phyloP scores from a whole-genome alignment of 2,797 vertebrate genomes.

The Bufotes viridis region DNA sequence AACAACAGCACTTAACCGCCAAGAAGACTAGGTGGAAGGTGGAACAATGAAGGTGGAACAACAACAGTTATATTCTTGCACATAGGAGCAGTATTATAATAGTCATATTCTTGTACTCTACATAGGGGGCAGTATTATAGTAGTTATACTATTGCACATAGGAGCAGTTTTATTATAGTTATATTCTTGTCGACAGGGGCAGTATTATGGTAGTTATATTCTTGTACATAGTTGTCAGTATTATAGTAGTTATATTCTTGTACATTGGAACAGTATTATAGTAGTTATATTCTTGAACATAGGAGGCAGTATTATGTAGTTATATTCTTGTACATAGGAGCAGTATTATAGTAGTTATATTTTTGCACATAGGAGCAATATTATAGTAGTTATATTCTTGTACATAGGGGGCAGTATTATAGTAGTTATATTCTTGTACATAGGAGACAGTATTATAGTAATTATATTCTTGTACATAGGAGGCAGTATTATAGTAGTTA shows the following conservation, averaged over 20 bases:
- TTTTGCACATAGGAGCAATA: not conserved
- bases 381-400: slow-evolving; percentile 4
- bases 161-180: no score
- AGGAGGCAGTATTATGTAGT: not conserved
- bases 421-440: not conserved
- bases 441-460: not conserved
- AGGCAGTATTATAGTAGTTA: not conserved
- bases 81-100: not conserved
- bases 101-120: slow-evolving; percentile 6
- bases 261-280: not conserved
- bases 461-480: not conserved
- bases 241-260: not conserved
- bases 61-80: slow-evolving; percentile 9
- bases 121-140: slow-evolving; percentile 8
- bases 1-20: no score
- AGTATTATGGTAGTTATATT: slow-evolving; percentile 5
- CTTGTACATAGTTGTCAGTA: not conserved
- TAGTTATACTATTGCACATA: not conserved
- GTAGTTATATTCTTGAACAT: not conserved
- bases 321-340: not conserved
- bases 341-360: not conserved
- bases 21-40: no score
- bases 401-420: not conserved
- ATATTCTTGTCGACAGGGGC: not conserved
- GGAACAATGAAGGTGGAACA: no score